Base-by-base conservation (phyloP, 2,888 invertebrate species). In the Lepidocyrtinus sp. region DNA sequence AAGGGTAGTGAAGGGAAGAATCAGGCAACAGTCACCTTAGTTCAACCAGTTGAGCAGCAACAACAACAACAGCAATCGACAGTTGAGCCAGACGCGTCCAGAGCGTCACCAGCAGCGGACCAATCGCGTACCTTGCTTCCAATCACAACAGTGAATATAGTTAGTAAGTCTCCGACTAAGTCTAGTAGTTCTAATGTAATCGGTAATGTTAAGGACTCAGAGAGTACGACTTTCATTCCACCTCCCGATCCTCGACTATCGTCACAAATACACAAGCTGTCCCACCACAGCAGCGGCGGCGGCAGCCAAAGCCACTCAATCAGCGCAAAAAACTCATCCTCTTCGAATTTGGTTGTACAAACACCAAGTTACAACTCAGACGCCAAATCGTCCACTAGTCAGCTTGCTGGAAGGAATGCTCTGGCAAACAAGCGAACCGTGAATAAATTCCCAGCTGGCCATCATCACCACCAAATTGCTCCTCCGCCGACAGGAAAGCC, bases 401-500 rank as follows among this genome's bases (percentile, higher is more conserved):
- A 82, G 55, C 63, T 26, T 12, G 50, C 45, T 12, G 71, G 71
- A 71, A 75, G 70, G 21, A 46, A 68, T 69, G 75, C 65, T 45
- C 19, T 63, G 21, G 7, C 19, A 9, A 67, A 68, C n/a, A 78
- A 74, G 24, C 55, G 75, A 36, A 72, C 65, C 70, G 55, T 81
- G 73, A 82, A 74, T 71, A 71, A 75, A 45, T 75, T 75, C 71
- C 73, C 76, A 74, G 64, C 74, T 45, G 45, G 69, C 74, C n/a
- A n/a, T n/a, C n/a, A n/a, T n/a, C n/a, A n/a, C n/a, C n/a, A n/a
- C n/a, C 77, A 62, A 72, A 36, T 75, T 84, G 86, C 55, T 87
- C 87, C n/a, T n/a, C 64, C 87, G 84, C 87, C 87, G 7, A 77
- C 86, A 26, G 92, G 92, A 80, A 93, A 93, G 87, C 92, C 91